These are phyloP conservation scores for Cryptoblepharus egeriae DNA, from an alignment of 2,797 vertebrate genomes.

Conservation along the genomic window DNA sequence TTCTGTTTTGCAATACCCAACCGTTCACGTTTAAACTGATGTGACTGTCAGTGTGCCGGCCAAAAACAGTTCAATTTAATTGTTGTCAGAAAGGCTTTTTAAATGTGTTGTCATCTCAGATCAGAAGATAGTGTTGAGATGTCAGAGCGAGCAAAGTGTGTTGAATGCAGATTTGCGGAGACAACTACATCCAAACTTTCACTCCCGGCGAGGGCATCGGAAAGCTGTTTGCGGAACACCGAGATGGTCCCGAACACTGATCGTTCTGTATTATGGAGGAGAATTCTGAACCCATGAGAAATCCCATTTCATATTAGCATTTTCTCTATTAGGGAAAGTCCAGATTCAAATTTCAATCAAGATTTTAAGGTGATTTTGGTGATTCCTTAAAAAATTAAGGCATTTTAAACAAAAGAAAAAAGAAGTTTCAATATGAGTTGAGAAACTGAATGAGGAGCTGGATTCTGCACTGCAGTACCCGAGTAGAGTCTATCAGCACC, in stretches of 20 bases:
- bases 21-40: constrained; percentile 50
- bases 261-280: neutral
- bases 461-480: too few species aligned
- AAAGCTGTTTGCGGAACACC: constrained; percentile 40
- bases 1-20: neutral
- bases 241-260: constrained; percentile 42
- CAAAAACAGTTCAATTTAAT: constrained; percentile 59
- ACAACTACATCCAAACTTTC: constrained; percentile 12
- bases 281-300: neutral
- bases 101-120: constrained; percentile 30
- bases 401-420: too few species aligned
- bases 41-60: constrained; percentile 42
- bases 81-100: constrained; percentile 49
- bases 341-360: neutral
- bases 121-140: constrained; percentile 32
- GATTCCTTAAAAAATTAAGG: too few species aligned
- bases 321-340: neutral
- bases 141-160: constrained; percentile 30
- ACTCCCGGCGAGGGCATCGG: neutral
- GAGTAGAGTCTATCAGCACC: too few species aligned
- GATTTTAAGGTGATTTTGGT: too few species aligned
- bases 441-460: too few species aligned
- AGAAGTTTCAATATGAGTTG: too few species aligned
- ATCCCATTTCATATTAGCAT: neutral
- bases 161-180: constrained; percentile 38